These are phyloP conservation scores for Hydroisotoma schaefferi DNA, from an alignment of 2,888 invertebrate genomes.

Conservation along the genomic window DNA sequence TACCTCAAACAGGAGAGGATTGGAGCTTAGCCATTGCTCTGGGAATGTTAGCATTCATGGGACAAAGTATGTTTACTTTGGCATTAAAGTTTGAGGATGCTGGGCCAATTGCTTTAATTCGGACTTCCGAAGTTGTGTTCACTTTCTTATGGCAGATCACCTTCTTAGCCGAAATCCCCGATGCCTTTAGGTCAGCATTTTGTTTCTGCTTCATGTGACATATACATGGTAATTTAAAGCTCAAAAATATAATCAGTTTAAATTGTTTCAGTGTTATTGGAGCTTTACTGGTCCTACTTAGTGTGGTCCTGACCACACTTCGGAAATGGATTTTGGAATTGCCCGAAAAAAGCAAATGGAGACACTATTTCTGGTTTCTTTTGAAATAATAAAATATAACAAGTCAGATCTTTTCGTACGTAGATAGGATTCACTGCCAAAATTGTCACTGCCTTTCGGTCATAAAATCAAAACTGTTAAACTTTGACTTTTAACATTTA, in stretches of 20 bases:
- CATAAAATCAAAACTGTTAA: too few relatives aligned
- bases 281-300: constrained; percentile 29
- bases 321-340: constrained; percentile 40
- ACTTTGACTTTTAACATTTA: too few relatives aligned
- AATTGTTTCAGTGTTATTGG: constrained; percentile 26
- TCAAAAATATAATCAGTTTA: neutral
- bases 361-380: constrained; percentile 22
- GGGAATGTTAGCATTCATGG: constrained; percentile 36
- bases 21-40: constrained; percentile 36
- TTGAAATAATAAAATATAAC: constrained; percentile 17
- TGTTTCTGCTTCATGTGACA: neutral
- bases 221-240: neutral
- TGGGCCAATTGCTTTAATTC: constrained; percentile 38
- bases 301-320: constrained; percentile 33
- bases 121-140: constrained; percentile 39
- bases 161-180: constrained; percentile 35
- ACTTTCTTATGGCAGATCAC: constrained; percentile 43
- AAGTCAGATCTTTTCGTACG: too few relatives aligned
- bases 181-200: constrained; percentile 31
- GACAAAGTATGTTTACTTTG: constrained; percentile 39
- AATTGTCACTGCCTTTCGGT: too few relatives aligned
- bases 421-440: too few relatives aligned
- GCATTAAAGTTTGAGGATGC: constrained; percentile 43
- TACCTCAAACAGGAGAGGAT: constrained; percentile 26
- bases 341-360: constrained; percentile 29